phyloP scores from a whole-genome alignment of 2,797 vertebrate species.

The Notolabrus celidotus region DNA sequence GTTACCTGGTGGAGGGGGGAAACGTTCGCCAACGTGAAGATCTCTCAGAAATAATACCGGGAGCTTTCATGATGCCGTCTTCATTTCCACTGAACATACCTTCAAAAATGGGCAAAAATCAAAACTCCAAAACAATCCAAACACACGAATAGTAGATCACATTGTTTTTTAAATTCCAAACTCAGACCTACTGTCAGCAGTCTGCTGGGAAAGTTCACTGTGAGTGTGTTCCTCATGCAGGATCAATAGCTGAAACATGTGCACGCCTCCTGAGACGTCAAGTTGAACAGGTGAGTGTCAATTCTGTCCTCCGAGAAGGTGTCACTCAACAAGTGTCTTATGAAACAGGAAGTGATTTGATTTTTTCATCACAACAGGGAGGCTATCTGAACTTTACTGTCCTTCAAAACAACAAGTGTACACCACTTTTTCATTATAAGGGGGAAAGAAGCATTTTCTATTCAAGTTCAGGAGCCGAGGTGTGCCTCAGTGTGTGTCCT shows the following conservation, averaged over 20 bases:
- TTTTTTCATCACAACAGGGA: not conserved
- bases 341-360: not conserved
- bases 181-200: not conserved
- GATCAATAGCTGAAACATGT: slow-evolving; percentile 27
- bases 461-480: slow-evolving; percentile 34
- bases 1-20: slow-evolving; percentile 60
- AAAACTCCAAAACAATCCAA: slow-evolving; percentile 14
- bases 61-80: slow-evolving; percentile 36
- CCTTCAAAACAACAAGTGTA: not conserved
- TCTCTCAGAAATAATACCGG: slow-evolving; percentile 8
- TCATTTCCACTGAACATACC: slow-evolving; percentile 53
- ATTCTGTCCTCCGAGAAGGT: not conserved
- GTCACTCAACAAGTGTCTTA: not conserved
- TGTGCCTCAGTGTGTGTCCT: slow-evolving; percentile 63
- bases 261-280: slow-evolving; percentile 59
- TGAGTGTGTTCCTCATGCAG: slow-evolving; percentile 21
- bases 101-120: slow-evolving; percentile 23
- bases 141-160: not conserved
- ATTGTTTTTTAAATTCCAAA: not conserved
- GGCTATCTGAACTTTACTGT: not conserved
- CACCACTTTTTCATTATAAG: not conserved
- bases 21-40: slow-evolving; percentile 6
- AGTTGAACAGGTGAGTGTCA: slow-evolving; percentile 4
- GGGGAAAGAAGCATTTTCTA: not conserved
- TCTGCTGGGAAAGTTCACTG: slow-evolving; percentile 11